Conservation (phyloP, 2,113 vertebrate genomes). For the Thalassarche chlororhynchos region DNA sequence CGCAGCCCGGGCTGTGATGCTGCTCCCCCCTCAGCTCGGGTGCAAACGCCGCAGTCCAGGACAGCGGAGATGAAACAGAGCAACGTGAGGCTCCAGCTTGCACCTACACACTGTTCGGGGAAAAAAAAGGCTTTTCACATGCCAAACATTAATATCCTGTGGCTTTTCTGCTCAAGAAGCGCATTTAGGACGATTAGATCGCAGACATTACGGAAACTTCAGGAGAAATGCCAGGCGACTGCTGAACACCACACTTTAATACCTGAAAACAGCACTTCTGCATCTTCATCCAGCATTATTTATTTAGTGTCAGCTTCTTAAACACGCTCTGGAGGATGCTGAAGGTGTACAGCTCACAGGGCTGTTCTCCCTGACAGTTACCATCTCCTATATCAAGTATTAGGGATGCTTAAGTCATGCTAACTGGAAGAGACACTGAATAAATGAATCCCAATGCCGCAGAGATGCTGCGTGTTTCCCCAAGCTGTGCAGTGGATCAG, state of each 20-base stretch:
- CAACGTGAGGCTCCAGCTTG: background rate
- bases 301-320: background rate
- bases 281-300: background rate
- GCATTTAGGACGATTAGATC: background rate
- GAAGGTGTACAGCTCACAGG: background rate
- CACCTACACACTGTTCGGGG: background rate
- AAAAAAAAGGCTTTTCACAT: background rate
- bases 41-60: background rate
- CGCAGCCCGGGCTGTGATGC: background rate
- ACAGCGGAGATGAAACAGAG: too few species aligned
- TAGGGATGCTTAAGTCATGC: background rate
- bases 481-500: background rate
- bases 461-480: fast-evolving
- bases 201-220: background rate
- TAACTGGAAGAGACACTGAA: background rate
- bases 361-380: background rate
- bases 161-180: background rate
- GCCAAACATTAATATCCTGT: background rate
- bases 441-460: background rate
- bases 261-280: background rate
- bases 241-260: background rate
- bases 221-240: background rate
- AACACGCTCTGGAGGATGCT: background rate
- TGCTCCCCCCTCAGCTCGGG: background rate
- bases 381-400: background rate